Conservation (phyloP, 1,140 invertebrate genomes). For the Drosophila micromelanica region DNA sequence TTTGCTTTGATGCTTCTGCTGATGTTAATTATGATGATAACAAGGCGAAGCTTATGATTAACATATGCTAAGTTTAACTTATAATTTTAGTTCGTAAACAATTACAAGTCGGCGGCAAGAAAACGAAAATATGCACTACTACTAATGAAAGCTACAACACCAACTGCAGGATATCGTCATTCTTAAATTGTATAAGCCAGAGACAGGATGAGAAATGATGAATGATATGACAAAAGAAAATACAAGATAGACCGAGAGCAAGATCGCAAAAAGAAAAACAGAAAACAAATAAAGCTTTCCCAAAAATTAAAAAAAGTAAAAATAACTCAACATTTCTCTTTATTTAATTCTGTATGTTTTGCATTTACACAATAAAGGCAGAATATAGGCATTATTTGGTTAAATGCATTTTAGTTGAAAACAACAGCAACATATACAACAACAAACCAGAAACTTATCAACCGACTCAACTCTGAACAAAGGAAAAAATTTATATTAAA, state of each 20-base stretch:
- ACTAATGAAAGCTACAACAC: conserved; percentile 9
- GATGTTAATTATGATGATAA: conserved; percentile 8
- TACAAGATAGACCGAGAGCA: not conserved
- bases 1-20: conserved; percentile 53
- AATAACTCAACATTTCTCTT: not conserved
- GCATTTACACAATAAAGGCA: conserved; percentile 42
- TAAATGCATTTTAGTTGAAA: conserved; percentile 30
- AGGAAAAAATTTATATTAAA: conserved; percentile 58
- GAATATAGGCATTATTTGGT: conserved; percentile 20
- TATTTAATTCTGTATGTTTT: conserved; percentile 24
- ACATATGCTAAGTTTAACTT: conserved; percentile 68
- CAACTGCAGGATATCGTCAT: conserved; percentile 13
- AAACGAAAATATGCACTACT: conserved; percentile 35
- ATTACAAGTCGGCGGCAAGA: conserved; percentile 64
- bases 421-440: conserved; percentile 10
- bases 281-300: not conserved
- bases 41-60: conserved; percentile 55
- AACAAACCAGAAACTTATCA: conserved; percentile 33
- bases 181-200: not conserved
- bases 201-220: conserved; percentile 9
- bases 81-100: conserved; percentile 67
- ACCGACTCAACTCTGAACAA: conserved; percentile 59
- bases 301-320: not conserved
- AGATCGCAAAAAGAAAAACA: no score
- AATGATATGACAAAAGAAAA: conserved; percentile 5